These are phyloP conservation scores for Enteromius anoplus DNA, from an alignment of 2,797 vertebrate genomes.

Conservation along the genomic window DNA sequence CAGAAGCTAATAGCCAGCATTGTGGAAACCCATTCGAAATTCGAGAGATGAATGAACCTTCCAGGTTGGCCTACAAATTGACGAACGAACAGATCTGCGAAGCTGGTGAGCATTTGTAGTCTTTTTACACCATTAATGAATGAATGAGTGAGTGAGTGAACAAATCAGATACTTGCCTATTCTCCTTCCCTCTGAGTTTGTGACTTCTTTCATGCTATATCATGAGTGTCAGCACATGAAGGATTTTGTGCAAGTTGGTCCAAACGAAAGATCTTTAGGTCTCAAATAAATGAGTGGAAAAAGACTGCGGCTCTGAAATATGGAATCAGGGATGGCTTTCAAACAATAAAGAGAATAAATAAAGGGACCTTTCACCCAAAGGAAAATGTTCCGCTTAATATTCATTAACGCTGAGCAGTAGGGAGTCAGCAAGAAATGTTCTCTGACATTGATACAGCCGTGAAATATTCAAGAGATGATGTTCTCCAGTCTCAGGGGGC, in stretches of 20 bases:
- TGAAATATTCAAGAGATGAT: conserved; percentile 71
- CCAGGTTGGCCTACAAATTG: conserved; percentile 3
- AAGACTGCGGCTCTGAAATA: conserved; percentile 43
- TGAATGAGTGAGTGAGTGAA: background rate
- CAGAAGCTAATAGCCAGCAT: background rate
- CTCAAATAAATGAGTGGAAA: conserved; percentile 42
- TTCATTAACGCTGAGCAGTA: conserved; percentile 68
- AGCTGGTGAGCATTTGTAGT: conserved; percentile 15
- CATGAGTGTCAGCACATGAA: conserved; percentile 24
- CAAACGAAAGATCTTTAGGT: conserved; percentile 23
- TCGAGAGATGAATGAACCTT: background rate
- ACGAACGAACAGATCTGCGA: background rate
- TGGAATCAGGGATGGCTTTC: conserved; percentile 54
- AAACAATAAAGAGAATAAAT: conserved; percentile 74
- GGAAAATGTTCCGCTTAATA: conserved; percentile 74
- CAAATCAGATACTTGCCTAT: conserved; percentile 8
- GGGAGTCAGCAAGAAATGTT: conserved; percentile 66
- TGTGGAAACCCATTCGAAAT: background rate
- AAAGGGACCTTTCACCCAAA: conserved; percentile 68
- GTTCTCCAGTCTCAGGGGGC: conserved; percentile 63
- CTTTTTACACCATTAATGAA: conserved; percentile 2
- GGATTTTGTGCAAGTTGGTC: conserved; percentile 15
- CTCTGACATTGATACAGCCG: conserved; percentile 62
- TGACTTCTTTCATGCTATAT: conserved; percentile 22
- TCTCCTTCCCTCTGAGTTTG: conserved; percentile 24